A percentile compares a stretch with the other conserved stretches of the same genome.
Evolutionary conservation across 2,797 vertebrate genomes (phyloP).

Genomic region (Pyrocephalus nanus): DNA sequence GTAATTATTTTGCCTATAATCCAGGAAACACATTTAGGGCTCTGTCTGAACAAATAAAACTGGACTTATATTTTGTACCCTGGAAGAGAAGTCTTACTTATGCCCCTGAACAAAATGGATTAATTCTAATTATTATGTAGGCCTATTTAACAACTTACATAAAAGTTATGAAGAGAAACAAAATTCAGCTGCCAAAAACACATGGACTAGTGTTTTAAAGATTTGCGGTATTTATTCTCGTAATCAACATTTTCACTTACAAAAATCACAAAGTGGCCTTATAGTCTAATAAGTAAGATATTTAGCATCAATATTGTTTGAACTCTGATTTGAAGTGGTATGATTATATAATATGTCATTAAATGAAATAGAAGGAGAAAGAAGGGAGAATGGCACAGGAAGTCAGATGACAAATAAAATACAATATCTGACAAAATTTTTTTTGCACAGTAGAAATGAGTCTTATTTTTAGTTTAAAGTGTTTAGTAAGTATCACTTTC

Average conservation of each 20-base stretch:
- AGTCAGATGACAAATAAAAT: background rate
- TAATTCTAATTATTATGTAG: background rate
- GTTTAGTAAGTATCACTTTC: background rate
- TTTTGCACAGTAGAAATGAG: background rate
- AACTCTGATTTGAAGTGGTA: background rate
- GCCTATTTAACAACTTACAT: background rate
- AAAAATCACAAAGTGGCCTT: background rate
- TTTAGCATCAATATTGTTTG: background rate
- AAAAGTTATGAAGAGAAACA: background rate
- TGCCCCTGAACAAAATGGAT: background rate
- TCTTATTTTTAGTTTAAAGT: background rate
- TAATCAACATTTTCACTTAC: background rate
- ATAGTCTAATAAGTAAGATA: background rate
- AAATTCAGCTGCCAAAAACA: background rate
- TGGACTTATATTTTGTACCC: background rate
- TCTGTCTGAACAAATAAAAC: background rate
- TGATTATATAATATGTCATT: background rate
- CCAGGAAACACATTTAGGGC: background rate
- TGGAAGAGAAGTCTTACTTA: background rate
- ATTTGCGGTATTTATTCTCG: background rate
- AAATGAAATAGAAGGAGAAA: background rate
- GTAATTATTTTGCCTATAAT: background rate
- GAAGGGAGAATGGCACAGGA: background rate
- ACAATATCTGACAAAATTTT: background rate
- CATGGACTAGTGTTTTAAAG: background rate